Evolutionary conservation across 2,888 invertebrate genomes (phyloP).

Genomic region (Acleris emargana): DNA sequence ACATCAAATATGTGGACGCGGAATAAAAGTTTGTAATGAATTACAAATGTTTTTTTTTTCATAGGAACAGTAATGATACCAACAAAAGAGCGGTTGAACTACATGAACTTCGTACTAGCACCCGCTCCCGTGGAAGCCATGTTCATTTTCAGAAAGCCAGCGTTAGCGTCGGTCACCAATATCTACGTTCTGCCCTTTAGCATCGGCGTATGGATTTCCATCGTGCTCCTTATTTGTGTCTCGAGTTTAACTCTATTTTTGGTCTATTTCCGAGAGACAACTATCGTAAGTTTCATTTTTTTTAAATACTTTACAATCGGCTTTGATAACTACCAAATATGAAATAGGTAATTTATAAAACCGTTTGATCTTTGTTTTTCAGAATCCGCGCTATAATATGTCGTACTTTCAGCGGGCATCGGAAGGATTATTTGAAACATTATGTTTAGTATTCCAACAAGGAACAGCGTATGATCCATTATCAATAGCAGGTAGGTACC

Average conservation of each 20-base stretch:
- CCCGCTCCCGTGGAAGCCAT: conserved; percentile 30
- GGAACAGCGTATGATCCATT: conserved; percentile 37
- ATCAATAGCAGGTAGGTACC: conserved; percentile 27
- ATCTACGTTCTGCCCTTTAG: conserved; percentile 41
- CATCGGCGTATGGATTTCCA: conserved; percentile 36
- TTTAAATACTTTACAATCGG: not conserved
- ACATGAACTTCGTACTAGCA: conserved; percentile 33
- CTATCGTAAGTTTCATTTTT: conserved; percentile 12
- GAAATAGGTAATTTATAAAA: not conserved
- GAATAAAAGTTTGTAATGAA: too few relatives aligned
- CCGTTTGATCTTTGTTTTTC: not conserved
- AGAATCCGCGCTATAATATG: conserved; percentile 19
- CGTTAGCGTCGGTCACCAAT: conserved; percentile 39
- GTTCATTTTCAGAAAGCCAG: conserved; percentile 40
- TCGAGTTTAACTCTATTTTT: conserved; percentile 17
- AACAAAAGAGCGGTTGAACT: conserved; percentile 41
- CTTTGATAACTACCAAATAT: not conserved
- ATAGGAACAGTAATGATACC: conserved; percentile 36
- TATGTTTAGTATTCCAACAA: conserved; percentile 40
- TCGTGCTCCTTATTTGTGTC: conserved; percentile 18
- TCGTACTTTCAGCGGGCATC: conserved; percentile 23
- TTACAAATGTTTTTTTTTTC: too few relatives aligned
- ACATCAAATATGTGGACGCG: too few relatives aligned
- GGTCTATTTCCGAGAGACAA: conserved; percentile 25
- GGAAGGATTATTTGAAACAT: conserved; percentile 35